A percentile compares a stretch with the other conserved stretches of the same genome.
phyloP scores from a whole-genome alignment of 35 echinoderm and acorn worm species.

The Ptychodera flava region DNA sequence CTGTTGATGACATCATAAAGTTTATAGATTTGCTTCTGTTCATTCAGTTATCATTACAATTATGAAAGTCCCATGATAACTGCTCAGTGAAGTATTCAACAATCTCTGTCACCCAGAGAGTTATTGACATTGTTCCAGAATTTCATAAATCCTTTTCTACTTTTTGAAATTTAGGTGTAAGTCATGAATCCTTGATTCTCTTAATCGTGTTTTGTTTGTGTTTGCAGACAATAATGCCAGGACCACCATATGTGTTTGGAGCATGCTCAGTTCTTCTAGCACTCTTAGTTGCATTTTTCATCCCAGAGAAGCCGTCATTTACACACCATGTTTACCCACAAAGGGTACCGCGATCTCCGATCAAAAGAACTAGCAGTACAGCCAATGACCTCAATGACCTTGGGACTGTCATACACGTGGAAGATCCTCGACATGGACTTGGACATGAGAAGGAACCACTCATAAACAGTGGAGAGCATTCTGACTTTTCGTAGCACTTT shows the following conservation, averaged over 20 bases:
- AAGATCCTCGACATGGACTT: background rate
- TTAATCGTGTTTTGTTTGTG: no score
- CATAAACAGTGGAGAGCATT: background rate
- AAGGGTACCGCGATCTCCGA: background rate
- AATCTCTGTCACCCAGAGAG: no score
- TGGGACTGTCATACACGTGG: background rate
- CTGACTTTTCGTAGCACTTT: background rate
- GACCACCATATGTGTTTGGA: slow-evolving; percentile 82
- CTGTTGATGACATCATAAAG: background rate
- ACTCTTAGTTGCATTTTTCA: slow-evolving; percentile 78
- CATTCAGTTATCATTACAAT: background rate
- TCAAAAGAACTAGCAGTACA: background rate
- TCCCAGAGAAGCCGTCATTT: slow-evolving; percentile 20
- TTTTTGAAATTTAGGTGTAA: no score
- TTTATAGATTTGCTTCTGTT: background rate
- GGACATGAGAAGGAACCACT: background rate
- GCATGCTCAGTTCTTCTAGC: slow-evolving; percentile 66
- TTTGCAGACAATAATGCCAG: slow-evolving; percentile 43
- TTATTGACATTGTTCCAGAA: no score
- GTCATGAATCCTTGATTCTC: no score
- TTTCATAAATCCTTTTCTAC: no score
- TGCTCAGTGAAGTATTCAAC: background rate
- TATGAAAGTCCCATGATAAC: background rate
- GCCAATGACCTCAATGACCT: background rate
- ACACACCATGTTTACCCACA: background rate